A percentile compares a stretch with the other conserved stretches of the same genome.
phyloP scores from a whole-genome alignment of 2,888 invertebrate species.

The Pyrochroa serraticornis region DNA sequence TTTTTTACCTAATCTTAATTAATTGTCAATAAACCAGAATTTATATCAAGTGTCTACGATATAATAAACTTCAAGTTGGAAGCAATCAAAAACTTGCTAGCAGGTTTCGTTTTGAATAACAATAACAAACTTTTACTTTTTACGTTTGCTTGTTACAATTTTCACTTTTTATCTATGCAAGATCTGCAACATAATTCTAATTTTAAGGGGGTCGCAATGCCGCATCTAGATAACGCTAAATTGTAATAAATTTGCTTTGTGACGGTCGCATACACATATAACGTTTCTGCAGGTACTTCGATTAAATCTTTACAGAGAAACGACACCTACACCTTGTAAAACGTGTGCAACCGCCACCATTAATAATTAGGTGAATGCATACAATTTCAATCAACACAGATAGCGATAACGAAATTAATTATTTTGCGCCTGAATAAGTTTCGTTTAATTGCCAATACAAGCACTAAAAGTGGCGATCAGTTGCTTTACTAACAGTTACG shows the following conservation, averaged over 20 bases:
- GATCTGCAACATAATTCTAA: too few relatives aligned
- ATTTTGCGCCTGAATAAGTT: slow-evolving; percentile 17
- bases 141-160: too few relatives aligned
- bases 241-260: background rate
- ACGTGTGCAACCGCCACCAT: slow-evolving; percentile 15
- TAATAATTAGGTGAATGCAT: slow-evolving; percentile 23
- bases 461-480: slow-evolving; percentile 1
- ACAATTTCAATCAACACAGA: slow-evolving; percentile 13
- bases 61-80: background rate
- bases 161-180: too few relatives aligned
- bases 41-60: background rate
- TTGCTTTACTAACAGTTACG: background rate
- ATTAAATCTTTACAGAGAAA: slow-evolving; percentile 7
- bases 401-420: slow-evolving; percentile 26
- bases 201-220: too few relatives aligned
- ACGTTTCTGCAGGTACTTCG: slow-evolving; percentile 6
- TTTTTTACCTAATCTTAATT: background rate
- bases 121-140: too few relatives aligned
- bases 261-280: slow-evolving; percentile 1
- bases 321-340: slow-evolving; percentile 18
- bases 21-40: background rate
- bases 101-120: too few relatives aligned
- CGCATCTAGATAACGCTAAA: background rate
- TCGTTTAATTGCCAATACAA: slow-evolving; percentile 14
- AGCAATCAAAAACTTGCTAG: too few relatives aligned